Base-by-base conservation (phyloP, 2,113 vertebrate species). In the Lagopus leucura region DNA sequence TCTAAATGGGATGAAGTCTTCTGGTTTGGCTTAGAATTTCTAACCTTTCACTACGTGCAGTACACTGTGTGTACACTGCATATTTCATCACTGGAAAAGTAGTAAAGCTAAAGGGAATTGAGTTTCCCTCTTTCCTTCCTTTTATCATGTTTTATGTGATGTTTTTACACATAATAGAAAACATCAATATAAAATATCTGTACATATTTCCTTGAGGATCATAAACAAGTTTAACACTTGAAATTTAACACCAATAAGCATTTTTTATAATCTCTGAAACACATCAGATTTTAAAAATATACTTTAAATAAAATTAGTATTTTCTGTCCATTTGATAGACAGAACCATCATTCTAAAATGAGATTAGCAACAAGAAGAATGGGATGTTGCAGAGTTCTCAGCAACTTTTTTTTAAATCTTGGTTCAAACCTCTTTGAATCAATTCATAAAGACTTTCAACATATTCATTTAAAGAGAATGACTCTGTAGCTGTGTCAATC, bases 241-340 rank as follows among this genome's bases (percentile, higher is more conserved):
- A 83, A 92, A 90, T 82, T 76, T 72, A 84, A 70, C 28, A 61
- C 17, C 8, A 15, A 21, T 64, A 66, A 90, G 74, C n/a, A 55
- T 25, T 3, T 66, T 83, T 83, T 48, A 64, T 36, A 81, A 65
- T 65, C 52, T 69, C 65, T 82, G 30, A 84, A 94, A 90, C 7
- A 42, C 2, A 67, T 24, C 20, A 60, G 32, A 78, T 11, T 7
- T 63, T 60, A 89, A 64, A 65, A 66, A 86, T 50, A 30, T 2
- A 0, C 4, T 48, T 78, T 80, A 48, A 83, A 64, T 81, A 60
- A 86, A 92, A 67, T 17, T 72, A 3, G 3, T 54, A n/a, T 82
- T 85, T 92, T 36, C 10, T 40, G 10, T 11, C 3, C 4, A 67
- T 92, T 75, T 76, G 36, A 52, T 38, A 60, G 28, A 86, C 42